These are phyloP conservation scores for Arctopsyche grandis DNA, from an alignment of 1,140 invertebrate genomes.

Conservation along the genomic window DNA sequence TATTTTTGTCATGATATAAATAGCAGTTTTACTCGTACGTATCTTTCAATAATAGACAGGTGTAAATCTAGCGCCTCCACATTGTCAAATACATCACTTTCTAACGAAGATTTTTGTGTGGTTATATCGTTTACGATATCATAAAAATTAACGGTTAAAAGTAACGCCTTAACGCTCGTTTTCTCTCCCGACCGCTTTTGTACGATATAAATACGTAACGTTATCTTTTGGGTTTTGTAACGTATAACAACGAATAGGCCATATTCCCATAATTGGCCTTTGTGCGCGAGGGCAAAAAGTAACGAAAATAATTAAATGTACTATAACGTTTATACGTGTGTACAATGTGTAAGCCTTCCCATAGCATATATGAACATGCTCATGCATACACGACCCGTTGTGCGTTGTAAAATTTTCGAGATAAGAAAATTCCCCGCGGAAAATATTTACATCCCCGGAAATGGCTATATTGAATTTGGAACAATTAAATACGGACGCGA, in stretches of 20 bases:
- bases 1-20: too few species aligned
- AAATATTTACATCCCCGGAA: not conserved
- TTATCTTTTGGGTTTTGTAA: not conserved
- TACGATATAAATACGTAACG: not conserved
- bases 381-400: too few species aligned
- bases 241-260: not conserved
- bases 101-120: too few species aligned
- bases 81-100: not conserved
- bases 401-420: not conserved
- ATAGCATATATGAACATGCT: not conserved
- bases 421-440: not conserved
- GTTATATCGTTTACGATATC: too few species aligned
- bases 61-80: not conserved
- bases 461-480: not conserved
- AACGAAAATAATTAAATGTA: slow-evolving; percentile 2
- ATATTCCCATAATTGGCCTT: not conserved
- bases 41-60: not conserved
- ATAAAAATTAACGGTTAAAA: not conserved
- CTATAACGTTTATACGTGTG: too few species aligned
- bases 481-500: not conserved
- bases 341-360: too few species aligned
- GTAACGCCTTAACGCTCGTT: not conserved
- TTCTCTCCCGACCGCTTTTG: not conserved
- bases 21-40: not conserved
- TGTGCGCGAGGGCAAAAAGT: not conserved